phyloP scores from a whole-genome alignment of 2,797 vertebrate genomes.

The Neosilurus mollespiculum region DNA sequence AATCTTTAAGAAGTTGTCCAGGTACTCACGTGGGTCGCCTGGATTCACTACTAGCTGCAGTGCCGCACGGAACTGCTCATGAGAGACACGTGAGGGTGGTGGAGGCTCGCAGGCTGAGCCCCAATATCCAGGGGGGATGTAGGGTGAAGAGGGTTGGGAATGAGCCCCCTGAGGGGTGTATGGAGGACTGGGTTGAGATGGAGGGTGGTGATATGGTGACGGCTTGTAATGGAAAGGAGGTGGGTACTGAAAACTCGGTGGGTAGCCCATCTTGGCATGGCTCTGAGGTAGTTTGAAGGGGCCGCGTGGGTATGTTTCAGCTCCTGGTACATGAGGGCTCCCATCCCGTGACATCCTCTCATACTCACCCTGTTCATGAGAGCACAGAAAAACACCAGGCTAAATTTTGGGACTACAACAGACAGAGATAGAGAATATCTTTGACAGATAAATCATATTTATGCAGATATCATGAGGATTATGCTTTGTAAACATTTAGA shows the following conservation, averaged over 20 bases:
- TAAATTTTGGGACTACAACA: background rate
- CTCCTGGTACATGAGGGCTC: constrained; percentile 83
- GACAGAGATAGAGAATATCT: background rate
- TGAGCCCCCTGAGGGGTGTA: constrained; percentile 89
- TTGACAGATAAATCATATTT: constrained; percentile 41
- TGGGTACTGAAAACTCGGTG: constrained; percentile 85
- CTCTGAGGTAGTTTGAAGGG: constrained; percentile 94
- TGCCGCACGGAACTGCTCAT: constrained; percentile 96
- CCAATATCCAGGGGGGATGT: constrained; percentile 89
- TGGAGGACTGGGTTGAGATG: constrained; percentile 87
- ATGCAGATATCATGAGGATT: constrained; percentile 40
- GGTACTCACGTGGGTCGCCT: constrained; percentile 90
- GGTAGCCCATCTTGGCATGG: constrained; percentile 85
- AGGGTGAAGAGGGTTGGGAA: constrained; percentile 88
- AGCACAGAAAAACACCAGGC: background rate
- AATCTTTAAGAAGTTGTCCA: constrained; percentile 98
- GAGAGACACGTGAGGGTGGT: constrained; percentile 92
- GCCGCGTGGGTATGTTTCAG: constrained; percentile 88
- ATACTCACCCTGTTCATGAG: constrained; percentile 81
- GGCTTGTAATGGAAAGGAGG: constrained; percentile 79
- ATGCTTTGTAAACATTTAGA: constrained; percentile 56
- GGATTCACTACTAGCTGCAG: constrained; percentile 96
- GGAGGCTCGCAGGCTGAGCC: constrained; percentile 92
- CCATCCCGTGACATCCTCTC: constrained; percentile 84
- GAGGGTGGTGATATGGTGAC: constrained; percentile 82